phyloP scores from a whole-genome alignment of 2,888 invertebrate genomes.

The Ctena decussata region DNA sequence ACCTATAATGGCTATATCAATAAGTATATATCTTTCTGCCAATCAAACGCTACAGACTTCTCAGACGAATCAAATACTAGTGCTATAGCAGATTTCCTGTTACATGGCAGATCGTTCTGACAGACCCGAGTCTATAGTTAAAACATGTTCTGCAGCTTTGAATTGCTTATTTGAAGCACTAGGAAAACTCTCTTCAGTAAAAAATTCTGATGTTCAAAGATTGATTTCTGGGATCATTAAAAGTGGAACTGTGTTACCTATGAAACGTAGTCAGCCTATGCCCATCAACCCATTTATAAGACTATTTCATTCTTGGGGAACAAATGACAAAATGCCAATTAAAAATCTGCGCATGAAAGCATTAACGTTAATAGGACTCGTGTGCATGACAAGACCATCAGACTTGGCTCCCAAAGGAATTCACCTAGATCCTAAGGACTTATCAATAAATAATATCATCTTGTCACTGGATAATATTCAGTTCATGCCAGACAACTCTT shows the following conservation, averaged over 20 bases:
- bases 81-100: conserved; percentile 12
- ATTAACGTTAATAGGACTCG: neutral
- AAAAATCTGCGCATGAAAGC: no score
- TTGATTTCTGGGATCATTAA: neutral
- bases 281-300: neutral
- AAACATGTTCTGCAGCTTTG: neutral
- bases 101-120: neutral
- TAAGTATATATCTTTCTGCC: conserved; percentile 3
- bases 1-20: conserved; percentile 5
- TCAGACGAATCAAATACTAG: neutral
- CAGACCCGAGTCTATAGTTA: neutral
- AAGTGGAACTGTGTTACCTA: neutral
- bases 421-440: neutral
- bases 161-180: neutral
- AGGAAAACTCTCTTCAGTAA: neutral
- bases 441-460: neutral
- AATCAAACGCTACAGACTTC: neutral
- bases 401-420: conserved; percentile 4
- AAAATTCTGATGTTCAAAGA: neutral
- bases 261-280: neutral
- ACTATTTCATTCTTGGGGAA: neutral
- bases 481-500: neutral
- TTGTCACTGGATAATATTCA: neutral
- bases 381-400: conserved; percentile 4
- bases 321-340: neutral